Evolutionary conservation across 2,888 invertebrate species (phyloP).

Genomic region (Pammene aurita): DNA sequence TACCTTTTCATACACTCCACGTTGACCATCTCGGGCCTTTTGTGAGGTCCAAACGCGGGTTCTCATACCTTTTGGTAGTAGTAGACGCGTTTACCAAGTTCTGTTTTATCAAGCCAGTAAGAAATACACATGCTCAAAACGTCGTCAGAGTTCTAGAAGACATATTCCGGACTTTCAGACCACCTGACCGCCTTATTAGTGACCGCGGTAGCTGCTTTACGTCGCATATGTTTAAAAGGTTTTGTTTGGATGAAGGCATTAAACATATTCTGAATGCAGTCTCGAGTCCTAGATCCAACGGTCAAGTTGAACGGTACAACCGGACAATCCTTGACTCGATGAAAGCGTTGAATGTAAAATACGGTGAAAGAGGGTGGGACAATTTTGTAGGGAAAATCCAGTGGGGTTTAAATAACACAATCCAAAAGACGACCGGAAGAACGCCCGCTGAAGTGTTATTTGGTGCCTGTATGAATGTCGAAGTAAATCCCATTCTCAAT

Average conservation of each 20-base stretch:
- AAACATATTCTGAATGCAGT: not conserved
- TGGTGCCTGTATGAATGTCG: not conserved
- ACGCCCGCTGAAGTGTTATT: not conserved
- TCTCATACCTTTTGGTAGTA: not conserved
- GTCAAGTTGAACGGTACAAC: not conserved
- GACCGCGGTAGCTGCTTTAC: not conserved
- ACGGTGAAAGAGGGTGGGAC: not conserved
- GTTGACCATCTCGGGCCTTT: not conserved
- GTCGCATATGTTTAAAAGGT: not conserved
- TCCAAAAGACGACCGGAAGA: not conserved
- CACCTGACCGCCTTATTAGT: not conserved
- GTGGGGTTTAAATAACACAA: not conserved
- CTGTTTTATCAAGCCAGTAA: not conserved
- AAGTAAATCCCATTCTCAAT: not conserved
- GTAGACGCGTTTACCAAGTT: not conserved
- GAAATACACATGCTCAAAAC: not conserved
- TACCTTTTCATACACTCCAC: not conserved
- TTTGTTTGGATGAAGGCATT: not conserved
- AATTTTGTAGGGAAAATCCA: not conserved
- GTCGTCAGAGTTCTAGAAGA: not conserved
- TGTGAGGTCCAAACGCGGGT: not conserved
- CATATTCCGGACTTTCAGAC: not conserved
- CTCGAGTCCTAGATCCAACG: not conserved
- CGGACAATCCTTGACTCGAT: not conserved
- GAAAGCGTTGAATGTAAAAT: not conserved